phyloP scores from a whole-genome alignment of 1,140 invertebrate species.

The Penaeus indicus region DNA sequence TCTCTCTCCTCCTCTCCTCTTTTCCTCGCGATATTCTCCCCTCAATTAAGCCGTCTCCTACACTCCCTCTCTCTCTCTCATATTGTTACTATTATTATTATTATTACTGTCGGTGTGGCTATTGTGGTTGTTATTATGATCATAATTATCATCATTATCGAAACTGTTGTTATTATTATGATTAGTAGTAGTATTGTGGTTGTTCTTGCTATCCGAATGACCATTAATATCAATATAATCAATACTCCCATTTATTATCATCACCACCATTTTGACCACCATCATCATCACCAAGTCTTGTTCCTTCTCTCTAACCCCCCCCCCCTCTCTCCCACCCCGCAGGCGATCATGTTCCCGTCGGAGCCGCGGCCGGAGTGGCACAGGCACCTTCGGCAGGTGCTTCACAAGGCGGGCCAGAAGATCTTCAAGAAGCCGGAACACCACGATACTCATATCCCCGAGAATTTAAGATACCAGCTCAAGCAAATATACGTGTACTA shows the following conservation, averaged over 20 bases:
- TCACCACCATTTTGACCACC: neutral
- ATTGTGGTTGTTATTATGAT: too few species aligned
- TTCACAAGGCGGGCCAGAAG: conserved; percentile 55
- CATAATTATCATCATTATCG: too few species aligned
- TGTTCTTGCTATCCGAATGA: too few species aligned
- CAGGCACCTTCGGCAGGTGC: conserved; percentile 51
- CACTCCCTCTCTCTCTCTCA: too few species aligned
- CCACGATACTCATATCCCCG: conserved; percentile 57
- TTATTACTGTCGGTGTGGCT: too few species aligned
- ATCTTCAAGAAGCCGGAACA: conserved; percentile 54
- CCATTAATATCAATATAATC: too few species aligned
- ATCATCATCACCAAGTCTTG: neutral
- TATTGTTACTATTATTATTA: too few species aligned
- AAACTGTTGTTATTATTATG: too few species aligned
- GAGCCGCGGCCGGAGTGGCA: conserved; percentile 61
- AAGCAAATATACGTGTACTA: conserved; percentile 60
- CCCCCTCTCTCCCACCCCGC: neutral
- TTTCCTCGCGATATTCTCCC: too few species aligned
- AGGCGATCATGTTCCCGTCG: conserved; percentile 60
- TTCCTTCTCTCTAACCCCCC: neutral
- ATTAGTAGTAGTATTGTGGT: too few species aligned
- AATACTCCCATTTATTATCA: neutral
- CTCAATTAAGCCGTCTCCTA: too few species aligned
- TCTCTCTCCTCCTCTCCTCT: too few species aligned
- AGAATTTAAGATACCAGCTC: conserved; percentile 54